phyloP scores from a whole-genome alignment of 2,797 vertebrate species.

The Sciurus vulgaris region DNA sequence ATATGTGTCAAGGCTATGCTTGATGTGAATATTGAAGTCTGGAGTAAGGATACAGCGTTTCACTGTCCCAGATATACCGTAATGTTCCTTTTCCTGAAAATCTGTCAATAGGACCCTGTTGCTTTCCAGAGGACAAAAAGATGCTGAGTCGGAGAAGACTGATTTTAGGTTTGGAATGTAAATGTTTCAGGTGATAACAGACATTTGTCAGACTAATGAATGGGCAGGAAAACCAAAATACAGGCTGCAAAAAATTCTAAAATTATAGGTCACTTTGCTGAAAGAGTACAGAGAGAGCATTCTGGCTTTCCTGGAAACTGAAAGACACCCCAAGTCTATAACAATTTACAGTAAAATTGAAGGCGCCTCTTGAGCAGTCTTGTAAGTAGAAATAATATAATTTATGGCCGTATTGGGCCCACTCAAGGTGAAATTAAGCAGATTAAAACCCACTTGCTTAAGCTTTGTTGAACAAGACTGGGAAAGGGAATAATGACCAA shows the following conservation, averaged over 20 bases:
- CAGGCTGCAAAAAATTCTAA: constrained; percentile 3
- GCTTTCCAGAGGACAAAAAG: constrained; percentile 37
- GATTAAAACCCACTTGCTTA: constrained; percentile 20
- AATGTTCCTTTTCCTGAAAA: background rate
- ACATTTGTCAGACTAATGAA: constrained; percentile 58
- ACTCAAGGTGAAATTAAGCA: constrained; percentile 58
- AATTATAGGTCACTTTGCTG: constrained; percentile 41
- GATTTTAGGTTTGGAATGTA: constrained; percentile 40
- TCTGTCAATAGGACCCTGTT: background rate
- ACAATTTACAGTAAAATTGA: constrained; percentile 19
- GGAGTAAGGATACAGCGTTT: background rate
- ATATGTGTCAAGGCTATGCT: background rate
- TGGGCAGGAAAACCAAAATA: constrained; percentile 57
- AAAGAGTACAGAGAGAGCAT: constrained; percentile 21
- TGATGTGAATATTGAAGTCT: background rate
- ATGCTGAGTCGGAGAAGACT: background rate
- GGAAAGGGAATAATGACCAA: background rate
- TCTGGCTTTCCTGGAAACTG: constrained; percentile 63
- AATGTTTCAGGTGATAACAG: constrained; percentile 63
- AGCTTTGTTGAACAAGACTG: background rate
- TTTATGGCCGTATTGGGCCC: background rate
- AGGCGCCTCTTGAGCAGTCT: background rate
- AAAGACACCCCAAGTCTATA: background rate
- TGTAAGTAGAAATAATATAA: constrained; percentile 28
- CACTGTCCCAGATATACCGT: fast-evolving